Evolutionary conservation across 2,113 vertebrate genomes (phyloP).

Genomic region (Chiloscyllium plagiosum): DNA sequence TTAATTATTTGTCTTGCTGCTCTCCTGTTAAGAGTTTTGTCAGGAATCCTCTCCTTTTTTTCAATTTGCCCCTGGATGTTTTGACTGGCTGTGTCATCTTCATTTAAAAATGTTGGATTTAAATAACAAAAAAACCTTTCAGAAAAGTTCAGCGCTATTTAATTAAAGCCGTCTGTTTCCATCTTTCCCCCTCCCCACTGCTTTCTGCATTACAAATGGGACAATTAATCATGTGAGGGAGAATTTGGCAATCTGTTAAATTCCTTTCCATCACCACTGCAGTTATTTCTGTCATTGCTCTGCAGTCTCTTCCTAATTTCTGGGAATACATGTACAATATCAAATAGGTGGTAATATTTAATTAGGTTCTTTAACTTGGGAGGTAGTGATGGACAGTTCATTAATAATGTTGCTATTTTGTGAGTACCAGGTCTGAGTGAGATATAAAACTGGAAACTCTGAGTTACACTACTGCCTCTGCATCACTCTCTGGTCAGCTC

Average conservation of each 20-base stretch:
- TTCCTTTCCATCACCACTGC: not conserved
- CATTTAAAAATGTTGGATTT: slow-evolving; percentile 8
- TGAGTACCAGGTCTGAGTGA: not conserved
- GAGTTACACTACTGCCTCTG: not conserved
- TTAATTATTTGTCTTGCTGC: slow-evolving; percentile 10
- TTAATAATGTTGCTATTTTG: not conserved
- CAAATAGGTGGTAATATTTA: not conserved
- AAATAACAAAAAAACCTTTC: slow-evolving; percentile 8
- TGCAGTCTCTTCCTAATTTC: not conserved
- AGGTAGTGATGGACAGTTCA: not conserved
- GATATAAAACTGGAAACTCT: not conserved
- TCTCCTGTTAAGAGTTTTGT: slow-evolving; percentile 3
- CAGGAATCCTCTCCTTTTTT: not conserved
- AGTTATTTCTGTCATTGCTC: not conserved
- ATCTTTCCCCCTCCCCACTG: not conserved
- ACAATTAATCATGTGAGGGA: not conserved
- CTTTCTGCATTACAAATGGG: not conserved
- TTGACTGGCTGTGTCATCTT: slow-evolving; percentile 18
- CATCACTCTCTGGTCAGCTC: not conserved
- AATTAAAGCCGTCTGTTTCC: not conserved
- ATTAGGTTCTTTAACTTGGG: not conserved
- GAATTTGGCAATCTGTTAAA: not conserved
- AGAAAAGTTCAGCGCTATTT: not conserved
- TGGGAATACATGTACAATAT: not conserved
- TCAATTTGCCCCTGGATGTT: slow-evolving; percentile 11